phyloP scores from a whole-genome alignment of 2,888 invertebrate genomes.

The Coleophora deauratella region DNA sequence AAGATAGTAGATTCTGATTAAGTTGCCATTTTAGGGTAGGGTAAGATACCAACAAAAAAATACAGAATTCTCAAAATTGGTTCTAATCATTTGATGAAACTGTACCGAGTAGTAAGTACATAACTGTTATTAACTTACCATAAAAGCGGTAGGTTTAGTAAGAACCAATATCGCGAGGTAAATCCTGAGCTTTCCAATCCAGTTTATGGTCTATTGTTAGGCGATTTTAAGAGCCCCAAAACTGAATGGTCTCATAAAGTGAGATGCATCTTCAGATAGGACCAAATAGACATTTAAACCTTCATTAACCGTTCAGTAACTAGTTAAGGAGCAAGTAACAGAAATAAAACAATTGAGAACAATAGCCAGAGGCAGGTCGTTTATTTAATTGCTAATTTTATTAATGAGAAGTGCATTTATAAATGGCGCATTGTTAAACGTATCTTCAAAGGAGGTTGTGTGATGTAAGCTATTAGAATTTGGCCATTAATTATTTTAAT shows the following conservation, averaged over 20 bases:
- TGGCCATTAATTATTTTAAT: slow-evolving; percentile 65
- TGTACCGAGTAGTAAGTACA: too few relatives aligned
- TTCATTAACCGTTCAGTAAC: slow-evolving; percentile 2
- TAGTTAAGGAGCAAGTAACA: background rate
- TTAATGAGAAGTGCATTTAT: slow-evolving; percentile 23
- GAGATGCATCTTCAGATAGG: too few relatives aligned
- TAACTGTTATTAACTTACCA: background rate
- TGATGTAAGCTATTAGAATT: slow-evolving; percentile 56
- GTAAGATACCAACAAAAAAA: too few relatives aligned
- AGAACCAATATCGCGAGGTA: background rate
- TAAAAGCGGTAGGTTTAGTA: background rate
- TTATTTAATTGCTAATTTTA: slow-evolving; percentile 22
- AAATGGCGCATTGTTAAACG: slow-evolving; percentile 29
- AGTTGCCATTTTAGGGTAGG: too few relatives aligned
- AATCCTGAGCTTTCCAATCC: too few relatives aligned
- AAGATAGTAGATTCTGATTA: too few relatives aligned
- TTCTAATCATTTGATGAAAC: too few relatives aligned
- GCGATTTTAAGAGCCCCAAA: too few relatives aligned
- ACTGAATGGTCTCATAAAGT: too few relatives aligned
- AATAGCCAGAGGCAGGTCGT: slow-evolving; percentile 3
- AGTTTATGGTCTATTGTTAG: too few relatives aligned
- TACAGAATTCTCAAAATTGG: too few relatives aligned
- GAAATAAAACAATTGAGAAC: slow-evolving; percentile 6
- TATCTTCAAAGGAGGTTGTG: slow-evolving; percentile 30
- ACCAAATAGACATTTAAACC: background rate